Evolutionary conservation across 2,113 vertebrate genomes (phyloP).

Genomic region (Halcyon senegalensis): DNA sequence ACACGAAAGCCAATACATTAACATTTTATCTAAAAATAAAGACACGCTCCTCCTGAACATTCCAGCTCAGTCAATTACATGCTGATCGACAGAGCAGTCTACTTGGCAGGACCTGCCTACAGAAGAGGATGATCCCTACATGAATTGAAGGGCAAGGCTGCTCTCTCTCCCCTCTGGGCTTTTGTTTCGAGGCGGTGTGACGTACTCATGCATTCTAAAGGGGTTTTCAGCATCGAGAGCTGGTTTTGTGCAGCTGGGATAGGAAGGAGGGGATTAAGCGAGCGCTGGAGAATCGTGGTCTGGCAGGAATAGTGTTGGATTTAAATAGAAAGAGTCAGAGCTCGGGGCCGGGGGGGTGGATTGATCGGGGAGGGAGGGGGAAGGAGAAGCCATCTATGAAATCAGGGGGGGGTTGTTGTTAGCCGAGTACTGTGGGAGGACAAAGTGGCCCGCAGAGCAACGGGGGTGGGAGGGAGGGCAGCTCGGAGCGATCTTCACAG

Average conservation of each 20-base stretch:
- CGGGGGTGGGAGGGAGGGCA: background rate
- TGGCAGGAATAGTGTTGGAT: conserved; percentile 46
- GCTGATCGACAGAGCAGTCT: conserved; percentile 47
- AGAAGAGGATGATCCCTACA: conserved; percentile 33
- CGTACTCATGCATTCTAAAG: conserved; percentile 51
- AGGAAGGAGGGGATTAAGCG: conserved; percentile 56
- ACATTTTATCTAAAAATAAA: conserved; percentile 68
- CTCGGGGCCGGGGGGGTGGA: background rate
- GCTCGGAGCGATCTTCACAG: conserved; percentile 77
- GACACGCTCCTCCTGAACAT: conserved; percentile 54
- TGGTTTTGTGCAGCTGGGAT: conserved; percentile 55
- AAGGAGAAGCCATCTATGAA: conserved; percentile 39
- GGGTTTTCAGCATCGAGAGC: conserved; percentile 47
- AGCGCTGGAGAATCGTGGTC: conserved; percentile 29
- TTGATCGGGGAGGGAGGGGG: background rate
- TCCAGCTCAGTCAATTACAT: conserved; percentile 64
- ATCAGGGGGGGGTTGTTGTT: background rate
- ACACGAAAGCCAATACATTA: conserved; percentile 57
- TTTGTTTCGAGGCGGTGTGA: conserved; percentile 20
- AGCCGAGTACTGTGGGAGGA: conserved; percentile 16
- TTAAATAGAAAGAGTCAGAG: conserved; percentile 70
- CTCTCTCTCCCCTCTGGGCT: conserved; percentile 1
- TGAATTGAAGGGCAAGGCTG: conserved; percentile 33
- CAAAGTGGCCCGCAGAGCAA: background rate
- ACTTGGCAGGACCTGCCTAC: conserved; percentile 50